Evolutionary conservation across 2,113 vertebrate genomes (phyloP), one percentile per base, ranked within the genome.

Genomic region (Nestor notabilis): DNA sequence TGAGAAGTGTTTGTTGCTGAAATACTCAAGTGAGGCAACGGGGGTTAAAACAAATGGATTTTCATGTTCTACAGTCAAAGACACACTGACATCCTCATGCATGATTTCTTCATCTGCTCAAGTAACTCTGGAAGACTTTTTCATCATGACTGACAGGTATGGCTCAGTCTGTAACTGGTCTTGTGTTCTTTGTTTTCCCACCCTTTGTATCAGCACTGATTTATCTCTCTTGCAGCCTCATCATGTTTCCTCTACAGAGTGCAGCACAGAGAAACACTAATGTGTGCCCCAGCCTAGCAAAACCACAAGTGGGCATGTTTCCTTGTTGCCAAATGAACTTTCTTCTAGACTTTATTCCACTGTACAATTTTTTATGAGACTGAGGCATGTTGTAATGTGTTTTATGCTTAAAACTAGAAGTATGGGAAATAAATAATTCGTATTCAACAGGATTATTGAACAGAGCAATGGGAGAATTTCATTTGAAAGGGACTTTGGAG

Each of bases 21-120:
- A 89, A 90, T 37, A 84, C 29, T 78, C 76, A 55, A 95, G 83
- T 69, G 35, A 96, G 77, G 52, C 52, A 95, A 84, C 82, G 17
- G 60, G 39, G 39, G 65, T 87, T 90, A 79, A 93, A 93, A 90
- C 64, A 94, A 94, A 96, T 78, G 69, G 60, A 84, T 95, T 93
- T 94, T 96, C 74, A 79, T 87, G 55, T 95, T 97, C 80, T 65
- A 31, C 53, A 95, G 56, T 77, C 79, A 92, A 90, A 94, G 72
- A 86, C 68, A 94, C 58, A 64, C 69, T 95, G 88, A 90, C 76
- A 94, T 90, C 90, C 92, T 94, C 92, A 93, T 92, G 88, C 75
- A 88, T 75, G 88, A 93, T 90, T 96, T 96, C 90, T 96, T 93
- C 77, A 95, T 81, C 91, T 65, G 70, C 63, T 78, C 80, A 97